These are phyloP conservation scores for Papilio elwesi DNA, from an alignment of 2,888 invertebrate genomes.

Conservation along the genomic window DNA sequence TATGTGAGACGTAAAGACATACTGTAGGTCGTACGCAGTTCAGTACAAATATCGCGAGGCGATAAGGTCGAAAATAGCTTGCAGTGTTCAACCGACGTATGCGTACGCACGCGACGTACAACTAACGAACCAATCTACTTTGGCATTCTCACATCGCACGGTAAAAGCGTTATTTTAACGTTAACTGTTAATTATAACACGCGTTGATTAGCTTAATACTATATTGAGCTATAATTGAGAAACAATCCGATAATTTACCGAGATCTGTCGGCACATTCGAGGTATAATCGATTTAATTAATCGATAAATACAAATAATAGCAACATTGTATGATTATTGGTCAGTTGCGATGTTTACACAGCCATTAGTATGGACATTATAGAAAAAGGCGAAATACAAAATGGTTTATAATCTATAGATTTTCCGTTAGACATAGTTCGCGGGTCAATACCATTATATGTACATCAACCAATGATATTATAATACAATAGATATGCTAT, in stretches of 20 bases:
- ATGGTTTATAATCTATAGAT: neutral
- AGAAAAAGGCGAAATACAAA: slow-evolving; percentile 21
- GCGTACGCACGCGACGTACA: slow-evolving; percentile 8
- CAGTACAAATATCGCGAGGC: slow-evolving; percentile 1
- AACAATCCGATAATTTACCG: slow-evolving; percentile 52
- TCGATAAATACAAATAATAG: slow-evolving; percentile 21
- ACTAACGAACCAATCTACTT: slow-evolving; percentile 38
- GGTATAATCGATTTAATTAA: slow-evolving; percentile 1
- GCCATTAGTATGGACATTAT: slow-evolving; percentile 40
- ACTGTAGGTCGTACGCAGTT: slow-evolving; percentile 3
- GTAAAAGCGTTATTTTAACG: slow-evolving; percentile 18
- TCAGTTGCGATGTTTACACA: slow-evolving; percentile 37
- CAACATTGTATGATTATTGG: slow-evolving; percentile 30
- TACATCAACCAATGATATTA: too few relatives aligned
- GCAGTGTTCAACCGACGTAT: slow-evolving; percentile 7
- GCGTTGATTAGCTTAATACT: slow-evolving; percentile 53
- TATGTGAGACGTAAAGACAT: slow-evolving; percentile 24
- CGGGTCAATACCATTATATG: neutral
- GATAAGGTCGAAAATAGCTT: slow-evolving; percentile 29
- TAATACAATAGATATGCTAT: too few relatives aligned
- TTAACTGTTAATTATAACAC: slow-evolving; percentile 18
- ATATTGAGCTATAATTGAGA: slow-evolving; percentile 64
- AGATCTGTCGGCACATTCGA: slow-evolving; percentile 23
- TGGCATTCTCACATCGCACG: slow-evolving; percentile 34
- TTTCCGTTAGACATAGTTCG: neutral